Conservation (phyloP, 2,113 vertebrate species). For the Micronycteris hirsuta region DNA sequence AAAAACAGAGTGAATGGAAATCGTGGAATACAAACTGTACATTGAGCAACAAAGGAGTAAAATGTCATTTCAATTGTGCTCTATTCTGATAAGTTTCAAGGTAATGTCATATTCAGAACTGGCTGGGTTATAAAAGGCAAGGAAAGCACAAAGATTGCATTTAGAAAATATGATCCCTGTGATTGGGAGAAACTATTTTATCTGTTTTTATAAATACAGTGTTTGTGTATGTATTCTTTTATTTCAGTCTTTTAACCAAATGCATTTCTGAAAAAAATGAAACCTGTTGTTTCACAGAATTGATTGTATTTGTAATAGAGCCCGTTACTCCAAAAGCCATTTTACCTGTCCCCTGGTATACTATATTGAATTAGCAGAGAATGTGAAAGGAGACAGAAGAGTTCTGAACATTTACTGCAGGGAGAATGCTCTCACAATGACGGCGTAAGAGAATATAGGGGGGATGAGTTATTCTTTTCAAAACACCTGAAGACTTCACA, state of each 20-base stretch:
- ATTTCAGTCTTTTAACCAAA: conserved; percentile 20
- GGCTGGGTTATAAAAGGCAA: conserved; percentile 67
- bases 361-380: neutral
- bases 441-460: neutral
- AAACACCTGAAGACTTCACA: neutral
- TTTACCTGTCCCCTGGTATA: neutral
- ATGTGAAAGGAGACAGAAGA: neutral
- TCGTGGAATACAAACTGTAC: conserved; percentile 59
- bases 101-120: conserved; percentile 51
- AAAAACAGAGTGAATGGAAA: conserved; percentile 69
- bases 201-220: conserved; percentile 45
- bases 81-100: conserved; percentile 75
- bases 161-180: conserved; percentile 55
- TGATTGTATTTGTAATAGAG: conserved; percentile 23
- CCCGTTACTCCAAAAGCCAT: neutral
- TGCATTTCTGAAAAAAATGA: conserved; percentile 7
- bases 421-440: neutral
- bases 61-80: conserved; percentile 60
- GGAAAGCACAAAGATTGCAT: conserved; percentile 38
- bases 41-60: conserved; percentile 49
- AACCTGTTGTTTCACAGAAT: neutral
- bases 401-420: neutral
- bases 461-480: neutral
- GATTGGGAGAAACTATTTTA: neutral
- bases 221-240: neutral